Base-by-base conservation (phyloP, 2,113 vertebrate genomes). In the Rafetus swinhoei region DNA sequence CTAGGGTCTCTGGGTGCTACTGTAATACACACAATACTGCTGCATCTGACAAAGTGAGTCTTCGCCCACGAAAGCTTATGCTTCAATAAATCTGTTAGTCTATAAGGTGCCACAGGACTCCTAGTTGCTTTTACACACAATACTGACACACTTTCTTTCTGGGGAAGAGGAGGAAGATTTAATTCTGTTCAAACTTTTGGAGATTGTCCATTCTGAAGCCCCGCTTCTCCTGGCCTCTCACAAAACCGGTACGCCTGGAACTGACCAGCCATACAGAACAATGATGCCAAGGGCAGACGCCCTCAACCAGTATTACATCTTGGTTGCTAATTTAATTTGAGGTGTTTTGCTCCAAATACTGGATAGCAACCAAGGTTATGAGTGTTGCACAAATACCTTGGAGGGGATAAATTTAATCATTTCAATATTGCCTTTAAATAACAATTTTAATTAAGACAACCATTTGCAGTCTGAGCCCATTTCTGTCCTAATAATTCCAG, bases 401-500 rank as follows among this genome's bases (percentile, higher is more conserved):
- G 72, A 92, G 0, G 62, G 92, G 95, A 91, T 87, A 91, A 87
- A 86, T 91, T 88, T 87, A 96, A 93, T 90, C 88, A 25, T 87
- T 12, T 81, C 2, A 65, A 6, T 56, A 22, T 16, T 86, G 86
- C 88, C 83, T 95, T 95, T 93, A 95, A 10, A 90, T 92, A 97
- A 93, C 72, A 2, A 81, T 1, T 65, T 93, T 91, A 93, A 95
- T 97, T 90, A 92, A 16, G 85, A 80, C 35, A 90, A 86, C 77
- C 69, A 25, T 82, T 86, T 72, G 7, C 5, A 84, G 55, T 72
- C 88, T 83, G 94, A 89, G 94, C 85, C 82, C 87, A 79, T 60
- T 85, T 25, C 93, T 96, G 93, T 82, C 94, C 93, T 50, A 74
- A 88, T 92, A 85, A 96, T 96, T 91, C 92, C 93, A 60, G 12